Base-by-base conservation (phyloP, 2,888 invertebrate species). In the Endomychus coccineus region DNA sequence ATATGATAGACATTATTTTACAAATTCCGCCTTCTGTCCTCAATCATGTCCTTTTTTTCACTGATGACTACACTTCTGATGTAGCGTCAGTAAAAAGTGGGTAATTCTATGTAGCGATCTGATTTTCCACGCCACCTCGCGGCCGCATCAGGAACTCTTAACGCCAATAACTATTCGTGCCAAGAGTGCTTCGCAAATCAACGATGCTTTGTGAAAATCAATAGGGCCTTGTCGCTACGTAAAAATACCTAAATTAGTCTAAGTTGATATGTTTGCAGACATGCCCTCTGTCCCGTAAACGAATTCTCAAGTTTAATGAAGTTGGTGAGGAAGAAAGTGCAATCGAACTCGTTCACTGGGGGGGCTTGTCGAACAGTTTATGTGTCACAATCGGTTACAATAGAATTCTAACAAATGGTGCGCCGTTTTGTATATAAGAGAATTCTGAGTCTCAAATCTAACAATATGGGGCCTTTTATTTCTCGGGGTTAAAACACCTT, bases 171-270 rank as follows among this genome's bases (percentile, higher is more conserved):
- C n/a, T n/a, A n/a, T 17, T 15, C 16, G 31, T 31, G 31, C n/a
- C 36, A n/a, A n/a, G n/a, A 7, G 21, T 6, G 21, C 21, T 21
- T 7, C 21, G 21, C n/a, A n/a, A n/a, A 6, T 21, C 21, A 7
- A 7, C 21, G n/a, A n/a, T n/a, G 21, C 21, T n/a, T 47, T 40
- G 42, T 41, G 44, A 52, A 54, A 56, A 56, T 49, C 58, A 56
- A 56, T 58, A 60, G 61, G 60, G 60, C 60, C 61, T 59, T 48
- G 54, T 55, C 57, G 47, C 51, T 49, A 49, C 50, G 50, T 50
- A 54, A 57, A 50, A 44, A 42, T 36, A 45, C 44, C 43, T 7
- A 28, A 15, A 2, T 10, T 19, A n/a, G 28, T 34, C 38, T 38
- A 27, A 34, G n/a, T 38, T 28, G 33, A 27, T 37, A 37, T 27